Conservation (phyloP, 2,888 invertebrate genomes). For the Callosobruchus maculatus region DNA sequence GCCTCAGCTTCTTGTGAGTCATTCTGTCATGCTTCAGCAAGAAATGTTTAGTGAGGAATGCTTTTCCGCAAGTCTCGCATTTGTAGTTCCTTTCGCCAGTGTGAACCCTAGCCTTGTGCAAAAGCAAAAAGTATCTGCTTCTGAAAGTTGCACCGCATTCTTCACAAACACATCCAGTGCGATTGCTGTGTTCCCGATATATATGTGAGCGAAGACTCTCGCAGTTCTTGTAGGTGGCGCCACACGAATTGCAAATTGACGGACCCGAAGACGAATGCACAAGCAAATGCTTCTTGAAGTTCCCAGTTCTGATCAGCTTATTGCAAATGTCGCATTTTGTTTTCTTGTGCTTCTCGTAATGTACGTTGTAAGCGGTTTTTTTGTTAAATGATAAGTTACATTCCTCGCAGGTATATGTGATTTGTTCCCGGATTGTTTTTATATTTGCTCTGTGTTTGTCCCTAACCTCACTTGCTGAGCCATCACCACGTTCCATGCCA, state of each 20-base stretch:
- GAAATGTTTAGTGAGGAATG: constrained; percentile 27
- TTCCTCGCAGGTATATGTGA: not conserved
- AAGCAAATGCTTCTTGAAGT: constrained; percentile 33
- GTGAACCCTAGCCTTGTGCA: constrained; percentile 38
- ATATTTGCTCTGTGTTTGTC: no score
- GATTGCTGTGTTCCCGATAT: constrained; percentile 37
- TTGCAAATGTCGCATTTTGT: constrained; percentile 33
- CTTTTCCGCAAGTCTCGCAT: constrained; percentile 33
- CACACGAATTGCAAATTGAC: constrained; percentile 34
- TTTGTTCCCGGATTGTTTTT: no score
- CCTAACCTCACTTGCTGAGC: no score
- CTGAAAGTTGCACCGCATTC: constrained; percentile 35
- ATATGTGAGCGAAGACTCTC: constrained; percentile 40
- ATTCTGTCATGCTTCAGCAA: constrained; percentile 28
- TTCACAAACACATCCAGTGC: constrained; percentile 36
- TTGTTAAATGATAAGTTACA: not conserved
- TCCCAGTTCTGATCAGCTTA: constrained; percentile 28
- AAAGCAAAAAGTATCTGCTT: constrained; percentile 33
- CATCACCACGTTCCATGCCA: not conserved
- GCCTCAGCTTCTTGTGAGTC: constrained; percentile 25
- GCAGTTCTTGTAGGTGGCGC: constrained; percentile 37
- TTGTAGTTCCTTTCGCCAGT: constrained; percentile 31
- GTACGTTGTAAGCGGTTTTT: constrained; percentile 15
- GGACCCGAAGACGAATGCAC: constrained; percentile 28
- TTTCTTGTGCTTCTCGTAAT: constrained; percentile 31